Percentiles rank a stretch among this genome's conserved stretches.
Conservation (phyloP, 2,113 vertebrate species). For the Onychorhynchus coronatus region DNA sequence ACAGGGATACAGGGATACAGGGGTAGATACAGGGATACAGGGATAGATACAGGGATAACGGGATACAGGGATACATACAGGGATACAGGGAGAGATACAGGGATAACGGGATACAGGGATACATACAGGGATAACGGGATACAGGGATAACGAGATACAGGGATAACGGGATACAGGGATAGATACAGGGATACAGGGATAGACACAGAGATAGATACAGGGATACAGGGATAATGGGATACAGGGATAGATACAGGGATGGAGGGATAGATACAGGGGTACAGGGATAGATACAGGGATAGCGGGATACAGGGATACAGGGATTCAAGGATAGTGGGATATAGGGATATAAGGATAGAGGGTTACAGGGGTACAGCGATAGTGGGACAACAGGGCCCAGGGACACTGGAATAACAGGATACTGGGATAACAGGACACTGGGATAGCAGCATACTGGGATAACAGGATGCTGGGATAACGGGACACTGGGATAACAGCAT, state of each 20-base stretch:
- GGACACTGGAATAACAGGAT: background rate
- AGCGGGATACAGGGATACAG: rapidly evolving
- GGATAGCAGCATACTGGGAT: rapidly evolving
- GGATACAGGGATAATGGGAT: rapidly evolving
- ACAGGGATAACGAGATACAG: background rate
- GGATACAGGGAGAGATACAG: background rate
- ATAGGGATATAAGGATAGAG: rapidly evolving
- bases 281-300: background rate
- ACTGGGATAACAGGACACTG: too few relatives aligned
- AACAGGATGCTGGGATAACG: background rate
- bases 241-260: rapidly evolving
- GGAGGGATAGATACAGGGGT: background rate
- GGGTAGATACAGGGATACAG: background rate
- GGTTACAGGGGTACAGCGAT: background rate
- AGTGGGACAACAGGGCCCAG: background rate
- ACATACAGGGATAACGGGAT: background rate
- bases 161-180: background rate
- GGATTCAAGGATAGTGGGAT: background rate
- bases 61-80: too few relatives aligned
- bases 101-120: too few relatives aligned
- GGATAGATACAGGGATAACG: background rate
- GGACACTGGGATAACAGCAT: background rate
- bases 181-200: rapidly evolving
- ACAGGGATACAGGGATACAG: background rate
- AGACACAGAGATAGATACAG: rapidly evolving